Percentiles rank a stretch among this genome's conserved stretches.
phyloP scores from a whole-genome alignment of 2,113 vertebrate genomes.

The Bettongia penicillata region DNA sequence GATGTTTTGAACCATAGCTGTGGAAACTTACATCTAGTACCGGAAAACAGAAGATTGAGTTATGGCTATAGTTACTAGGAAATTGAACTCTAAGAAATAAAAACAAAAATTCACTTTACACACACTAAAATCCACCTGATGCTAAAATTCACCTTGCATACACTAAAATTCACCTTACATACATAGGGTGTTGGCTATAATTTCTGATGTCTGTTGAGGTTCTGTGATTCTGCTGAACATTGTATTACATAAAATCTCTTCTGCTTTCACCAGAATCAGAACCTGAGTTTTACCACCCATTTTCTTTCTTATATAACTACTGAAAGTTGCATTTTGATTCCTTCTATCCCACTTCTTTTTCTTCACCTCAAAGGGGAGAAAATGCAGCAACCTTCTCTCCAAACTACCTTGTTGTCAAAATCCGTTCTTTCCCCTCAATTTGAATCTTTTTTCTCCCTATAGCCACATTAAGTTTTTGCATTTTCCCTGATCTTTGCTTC shows the following conservation, averaged over 20 bases:
- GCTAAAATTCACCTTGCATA: too few species aligned
- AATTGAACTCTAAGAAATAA: too few species aligned
- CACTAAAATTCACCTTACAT: too few species aligned
- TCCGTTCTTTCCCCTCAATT: background rate
- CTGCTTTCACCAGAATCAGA: background rate
- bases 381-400: background rate
- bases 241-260: background rate
- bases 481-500: background rate
- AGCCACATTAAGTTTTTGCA: background rate
- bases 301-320: constrained; percentile 43
- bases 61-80: too few species aligned
- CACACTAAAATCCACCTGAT: too few species aligned
- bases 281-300: background rate
- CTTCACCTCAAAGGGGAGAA: constrained; percentile 42
- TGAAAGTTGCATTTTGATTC: constrained; percentile 68
- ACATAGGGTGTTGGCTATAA: background rate
- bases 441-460: background rate
- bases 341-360: constrained; percentile 40
- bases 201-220: background rate
- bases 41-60: too few species aligned
- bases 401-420: background rate
- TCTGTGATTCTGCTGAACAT: background rate
- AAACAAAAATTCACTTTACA: too few species aligned
- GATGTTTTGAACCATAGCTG: too few species aligned
- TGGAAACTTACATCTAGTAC: too few species aligned